Evolutionary conservation across 2,797 vertebrate genomes (phyloP).

Genomic region (Pelodytes ibericus): DNA sequence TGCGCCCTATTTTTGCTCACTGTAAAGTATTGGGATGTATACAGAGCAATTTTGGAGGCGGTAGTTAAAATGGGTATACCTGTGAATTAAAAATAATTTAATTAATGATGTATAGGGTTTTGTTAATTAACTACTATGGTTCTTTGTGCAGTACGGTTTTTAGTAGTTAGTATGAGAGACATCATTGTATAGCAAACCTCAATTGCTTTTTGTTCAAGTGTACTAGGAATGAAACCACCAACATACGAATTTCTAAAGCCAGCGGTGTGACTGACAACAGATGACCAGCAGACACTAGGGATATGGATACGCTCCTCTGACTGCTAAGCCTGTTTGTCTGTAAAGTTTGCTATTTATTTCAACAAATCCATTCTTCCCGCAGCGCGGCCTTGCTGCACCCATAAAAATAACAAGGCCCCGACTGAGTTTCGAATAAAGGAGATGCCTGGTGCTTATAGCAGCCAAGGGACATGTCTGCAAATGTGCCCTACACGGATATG

Average conservation of each 20-base stretch:
- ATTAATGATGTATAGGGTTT: too few relatives aligned
- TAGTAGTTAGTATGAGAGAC: not conserved
- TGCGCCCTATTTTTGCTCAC: too few relatives aligned
- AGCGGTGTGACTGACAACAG: conserved; percentile 30
- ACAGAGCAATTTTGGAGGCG: too few relatives aligned
- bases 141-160: not conserved
- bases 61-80: too few relatives aligned
- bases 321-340: conserved; percentile 42
- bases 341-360: conserved; percentile 50
- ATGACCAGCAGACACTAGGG: conserved; percentile 9
- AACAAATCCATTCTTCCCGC: conserved; percentile 63
- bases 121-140: too few relatives aligned
- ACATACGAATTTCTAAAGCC: not conserved
- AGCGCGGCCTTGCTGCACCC: conserved; percentile 69
- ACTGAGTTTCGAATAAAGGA: conserved; percentile 55
- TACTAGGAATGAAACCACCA: not conserved
- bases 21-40: too few relatives aligned
- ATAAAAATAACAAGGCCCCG: conserved; percentile 79
- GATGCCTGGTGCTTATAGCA: conserved; percentile 43
- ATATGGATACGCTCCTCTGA: conserved; percentile 23
- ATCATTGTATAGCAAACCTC: not conserved
- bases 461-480: conserved; percentile 42
- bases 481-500: conserved; percentile 44
- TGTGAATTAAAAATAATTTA: too few relatives aligned
- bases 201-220: not conserved